A percentile compares a stretch with the other conserved stretches of the same genome.
Evolutionary conservation across 2,113 vertebrate species (phyloP).

Genomic region (Dinomys branickii): DNA sequence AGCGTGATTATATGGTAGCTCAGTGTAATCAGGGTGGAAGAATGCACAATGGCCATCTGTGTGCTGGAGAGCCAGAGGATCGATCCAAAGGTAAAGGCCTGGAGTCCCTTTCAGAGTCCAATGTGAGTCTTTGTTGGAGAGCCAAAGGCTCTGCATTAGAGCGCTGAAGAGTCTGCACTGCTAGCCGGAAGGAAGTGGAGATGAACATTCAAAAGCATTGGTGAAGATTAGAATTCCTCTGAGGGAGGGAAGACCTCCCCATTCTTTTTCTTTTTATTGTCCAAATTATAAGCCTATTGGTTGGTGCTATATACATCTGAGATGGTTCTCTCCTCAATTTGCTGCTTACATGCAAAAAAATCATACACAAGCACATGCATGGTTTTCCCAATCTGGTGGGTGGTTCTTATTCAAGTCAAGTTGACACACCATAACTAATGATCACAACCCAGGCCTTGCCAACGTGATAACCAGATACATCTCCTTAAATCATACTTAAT

Average conservation of each 20-base stretch:
- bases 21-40: not conserved
- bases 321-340: not conserved
- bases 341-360: not conserved
- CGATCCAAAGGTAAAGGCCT: not conserved
- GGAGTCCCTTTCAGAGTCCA: not conserved
- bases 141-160: not conserved
- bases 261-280: not conserved
- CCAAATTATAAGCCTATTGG: not conserved
- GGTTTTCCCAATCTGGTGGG: not conserved
- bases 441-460: not conserved
- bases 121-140: not conserved
- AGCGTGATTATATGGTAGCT: not conserved
- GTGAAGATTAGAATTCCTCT: not conserved
- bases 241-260: not conserved
- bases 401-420: not conserved
- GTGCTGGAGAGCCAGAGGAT: not conserved
- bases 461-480: not conserved
- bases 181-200: not conserved
- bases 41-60: not conserved
- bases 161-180: not conserved
- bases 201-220: not conserved
- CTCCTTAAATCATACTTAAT: not conserved
- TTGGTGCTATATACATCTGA: not conserved
- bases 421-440: not conserved
- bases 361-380: not conserved